A percentile compares a stretch with the other conserved stretches of the same genome.
Evolutionary conservation across 2,888 invertebrate genomes (phyloP).

Genomic region (Synergus japonicus): DNA sequence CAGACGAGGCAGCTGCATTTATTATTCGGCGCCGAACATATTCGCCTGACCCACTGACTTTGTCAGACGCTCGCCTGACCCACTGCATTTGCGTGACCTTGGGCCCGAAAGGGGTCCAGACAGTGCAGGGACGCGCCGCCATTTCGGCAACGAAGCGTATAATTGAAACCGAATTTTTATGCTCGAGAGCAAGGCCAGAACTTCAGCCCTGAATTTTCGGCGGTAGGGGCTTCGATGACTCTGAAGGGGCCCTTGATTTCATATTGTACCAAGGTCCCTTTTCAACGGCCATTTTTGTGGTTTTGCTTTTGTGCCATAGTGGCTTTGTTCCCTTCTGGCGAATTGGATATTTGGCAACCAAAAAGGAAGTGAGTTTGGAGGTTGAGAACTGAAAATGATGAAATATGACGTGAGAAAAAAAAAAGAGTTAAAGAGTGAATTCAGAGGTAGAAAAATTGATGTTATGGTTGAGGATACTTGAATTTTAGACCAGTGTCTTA

Average conservation of each 20-base stretch:
- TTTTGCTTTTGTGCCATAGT: slow-evolving; percentile 28
- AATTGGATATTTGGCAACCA: slow-evolving; percentile 29
- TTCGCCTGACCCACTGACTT: slow-evolving; percentile 54
- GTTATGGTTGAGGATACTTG: too few relatives aligned
- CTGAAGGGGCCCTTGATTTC: slow-evolving; percentile 16
- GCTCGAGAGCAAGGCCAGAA: slow-evolving; percentile 56
- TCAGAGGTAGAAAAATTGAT: too few relatives aligned
- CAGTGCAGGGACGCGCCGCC: slow-evolving; percentile 56
- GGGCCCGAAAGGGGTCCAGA: slow-evolving; percentile 56
- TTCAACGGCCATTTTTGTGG: slow-evolving; percentile 22
- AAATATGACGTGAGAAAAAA: too few relatives aligned
- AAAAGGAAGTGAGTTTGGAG: slow-evolving; percentile 1
- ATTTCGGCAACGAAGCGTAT: slow-evolving; percentile 54
- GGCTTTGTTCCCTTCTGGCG: slow-evolving; percentile 33
- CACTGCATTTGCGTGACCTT: slow-evolving; percentile 57
- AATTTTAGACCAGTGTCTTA: too few relatives aligned
- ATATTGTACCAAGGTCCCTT: slow-evolving; percentile 27
- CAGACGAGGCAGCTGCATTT: slow-evolving; percentile 12
- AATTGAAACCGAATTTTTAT: slow-evolving; percentile 51
- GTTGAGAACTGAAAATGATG: background rate
- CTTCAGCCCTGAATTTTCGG: slow-evolving; percentile 45
- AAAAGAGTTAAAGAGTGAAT: too few relatives aligned
- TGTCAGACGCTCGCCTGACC: slow-evolving; percentile 57
- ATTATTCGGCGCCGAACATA: slow-evolving; percentile 14
- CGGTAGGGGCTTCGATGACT: slow-evolving; percentile 5